These are phyloP conservation scores for Etheostoma cragini DNA, from an alignment of 2,113 vertebrate species.

Conservation along the genomic window DNA sequence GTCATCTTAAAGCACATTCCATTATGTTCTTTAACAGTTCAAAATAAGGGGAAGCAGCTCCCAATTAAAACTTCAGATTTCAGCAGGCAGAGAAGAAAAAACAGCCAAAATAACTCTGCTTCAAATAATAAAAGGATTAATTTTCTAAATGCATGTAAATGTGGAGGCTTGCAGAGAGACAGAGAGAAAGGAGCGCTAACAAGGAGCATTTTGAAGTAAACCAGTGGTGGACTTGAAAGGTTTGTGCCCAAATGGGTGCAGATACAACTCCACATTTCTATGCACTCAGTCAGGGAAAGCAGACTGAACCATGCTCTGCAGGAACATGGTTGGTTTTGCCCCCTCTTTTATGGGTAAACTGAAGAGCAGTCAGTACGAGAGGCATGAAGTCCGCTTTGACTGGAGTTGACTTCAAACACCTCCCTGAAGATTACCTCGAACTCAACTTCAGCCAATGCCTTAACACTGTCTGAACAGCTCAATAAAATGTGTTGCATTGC, in stretches of 20 bases:
- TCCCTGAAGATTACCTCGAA: conserved; percentile 46
- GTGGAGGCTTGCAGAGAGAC: conserved; percentile 69
- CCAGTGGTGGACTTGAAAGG: background rate
- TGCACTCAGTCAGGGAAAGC: conserved; percentile 79
- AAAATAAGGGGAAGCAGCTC: conserved; percentile 69
- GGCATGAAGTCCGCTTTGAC: conserved; percentile 76
- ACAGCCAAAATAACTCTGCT: conserved; percentile 77
- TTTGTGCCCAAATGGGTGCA: conserved; percentile 53
- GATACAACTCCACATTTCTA: conserved; percentile 77
- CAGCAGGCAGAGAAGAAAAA: conserved; percentile 80
- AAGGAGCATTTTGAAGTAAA: conserved; percentile 48
- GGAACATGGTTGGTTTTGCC: conserved; percentile 82
- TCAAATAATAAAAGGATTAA: conserved; percentile 79
- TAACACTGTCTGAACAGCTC: conserved; percentile 59
- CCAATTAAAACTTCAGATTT: conserved; percentile 65
- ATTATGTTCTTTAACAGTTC: conserved; percentile 76
- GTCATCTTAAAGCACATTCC: conserved; percentile 79
- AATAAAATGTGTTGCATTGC: conserved; percentile 65
- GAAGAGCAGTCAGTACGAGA: conserved; percentile 74
- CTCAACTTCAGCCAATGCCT: conserved; percentile 78
- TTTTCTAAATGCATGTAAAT: conserved; percentile 76
- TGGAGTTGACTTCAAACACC: conserved; percentile 69
- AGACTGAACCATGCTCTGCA: conserved; percentile 81
- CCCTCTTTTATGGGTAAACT: conserved; percentile 84
- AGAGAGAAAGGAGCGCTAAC: conserved; percentile 34